Evolutionary conservation across 2,888 invertebrate species (phyloP), one percentile per base, ranked within the genome.

Genomic region (Syritta pipiens): DNA sequence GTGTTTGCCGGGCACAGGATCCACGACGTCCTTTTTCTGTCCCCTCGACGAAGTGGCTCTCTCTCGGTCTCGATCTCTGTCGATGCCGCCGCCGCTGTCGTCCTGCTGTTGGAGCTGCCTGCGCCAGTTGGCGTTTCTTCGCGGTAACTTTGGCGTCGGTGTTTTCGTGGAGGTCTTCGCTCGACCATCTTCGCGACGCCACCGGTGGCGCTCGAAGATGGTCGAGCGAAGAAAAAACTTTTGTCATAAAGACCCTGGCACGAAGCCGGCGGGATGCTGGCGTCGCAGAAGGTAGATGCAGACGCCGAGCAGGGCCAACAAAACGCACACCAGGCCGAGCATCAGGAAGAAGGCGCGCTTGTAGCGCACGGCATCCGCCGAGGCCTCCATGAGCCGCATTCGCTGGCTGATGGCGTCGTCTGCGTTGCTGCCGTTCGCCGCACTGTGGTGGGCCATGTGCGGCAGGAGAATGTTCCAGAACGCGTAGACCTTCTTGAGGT

Each of bases 281-380:
- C 86, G 86, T 0, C 85, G 86, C 12, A 89, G 42, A 12, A 89
- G 77, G 53, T 89, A 89, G 0, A 89, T 86, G 67, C 89, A 89
- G 4, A 89, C 53, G 1, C 87, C 86, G 1, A 89, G 82, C 1
- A 89, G 84, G 0, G 85, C 84, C 10, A 89, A 76, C 0, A 89
- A 83, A 4, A 88, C 55, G 44, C 87, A 85, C 1, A 89, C 87
- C 1, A 89, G 77, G 0, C 84, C 83, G 1, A 89, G 77, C 87
- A 89, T 86, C 2, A 87, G 86, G 72, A 88, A 89, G 68, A 89
- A 89, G 0, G 89, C 89, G 57, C 89, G 88, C 2, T 87, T 87
- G 71, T 88, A 89, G 14, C 89, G 87, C 3, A 84, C 83, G 0
- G 86, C 87, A 81, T 88, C 88, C 1, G 87, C 86, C 20, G 84